Base-by-base conservation (phyloP, 2,113 vertebrate genomes). In the Nothobranchius kuhntae region DNA sequence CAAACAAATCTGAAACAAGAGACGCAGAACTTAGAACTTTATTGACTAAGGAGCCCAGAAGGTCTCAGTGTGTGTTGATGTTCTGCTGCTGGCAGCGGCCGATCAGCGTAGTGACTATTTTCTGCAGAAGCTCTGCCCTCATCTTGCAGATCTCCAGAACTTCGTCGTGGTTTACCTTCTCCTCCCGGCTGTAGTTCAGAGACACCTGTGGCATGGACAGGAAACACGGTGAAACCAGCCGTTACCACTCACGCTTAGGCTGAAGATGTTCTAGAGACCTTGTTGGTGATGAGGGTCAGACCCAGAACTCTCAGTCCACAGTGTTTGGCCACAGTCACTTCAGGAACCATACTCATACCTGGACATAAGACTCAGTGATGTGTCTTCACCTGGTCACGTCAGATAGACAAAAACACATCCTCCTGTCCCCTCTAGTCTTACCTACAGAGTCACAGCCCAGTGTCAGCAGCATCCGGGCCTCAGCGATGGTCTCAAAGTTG, bases 401-500 rank as follows among this genome's bases (percentile, higher is more conserved):
- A 45, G 44, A 45, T 45, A 11, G 38, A 40, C 38, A 40, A 12
- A 45, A 45, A 45, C 44, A 12, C 10, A 10, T 13, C 12, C 5
- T 13, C 4, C 42, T 14, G 7, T 12, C 12, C 12, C 46, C 9
- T 0, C 13, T 30, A 14, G n/a, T 60, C 90, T 89, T 84, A 93
- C 93, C 93, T 52, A 93, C 92, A 11, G 91, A 91, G 68, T 93
- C 93, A 1, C 87, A 90, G 51, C 93, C 92, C 12, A 93, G 82
- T 26, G 85, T 68, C 52, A 84, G 87, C 71, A 93, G 82, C 89
- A 93, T 90, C 8, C 86, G 71, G 47, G 92, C 92, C 78, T 93
- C 92, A 12, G 92, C 91, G 1, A 93, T 86, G 24, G 93, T 92
- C 75, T 93, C 93, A 13, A 93, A 93, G 82, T 91, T 92, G 1